phyloP scores from a whole-genome alignment of 2,113 vertebrate genomes.

The Neogale vison region DNA sequence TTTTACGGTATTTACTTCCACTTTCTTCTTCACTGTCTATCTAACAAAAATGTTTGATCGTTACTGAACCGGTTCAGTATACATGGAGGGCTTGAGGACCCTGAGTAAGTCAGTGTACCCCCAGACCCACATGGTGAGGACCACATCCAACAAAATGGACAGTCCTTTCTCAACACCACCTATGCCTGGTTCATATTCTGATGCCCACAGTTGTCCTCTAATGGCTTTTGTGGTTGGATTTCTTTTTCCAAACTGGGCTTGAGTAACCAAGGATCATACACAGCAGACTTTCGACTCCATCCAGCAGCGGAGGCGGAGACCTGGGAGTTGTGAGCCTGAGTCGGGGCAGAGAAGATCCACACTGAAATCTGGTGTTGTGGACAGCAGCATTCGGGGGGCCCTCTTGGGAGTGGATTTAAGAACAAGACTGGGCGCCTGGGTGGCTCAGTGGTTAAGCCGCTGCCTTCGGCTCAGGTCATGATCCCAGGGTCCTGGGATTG shows the following conservation, averaged over 20 bases:
- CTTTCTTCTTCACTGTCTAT: not conserved
- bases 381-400: not conserved
- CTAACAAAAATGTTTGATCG: not conserved
- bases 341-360: not conserved
- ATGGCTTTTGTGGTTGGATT: not conserved
- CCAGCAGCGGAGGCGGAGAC: not conserved
- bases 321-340: not conserved
- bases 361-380: not conserved
- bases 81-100: not conserved
- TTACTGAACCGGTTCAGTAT: not conserved
- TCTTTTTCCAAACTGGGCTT: not conserved
- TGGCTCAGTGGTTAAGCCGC: too few species aligned
- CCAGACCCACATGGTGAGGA: accelerated
- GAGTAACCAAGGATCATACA: not conserved
- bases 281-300: not conserved
- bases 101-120: too few species aligned
- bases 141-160: not conserved
- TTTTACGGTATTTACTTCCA: not conserved
- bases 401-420: not conserved
- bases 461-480: too few species aligned
- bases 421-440: not conserved
- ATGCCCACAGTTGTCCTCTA: not conserved
- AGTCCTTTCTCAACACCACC: not conserved
- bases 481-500: too few species aligned
- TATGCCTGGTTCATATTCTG: not conserved